Evolutionary conservation across 2,797 vertebrate genomes (phyloP).

Genomic region (Scyliorhinus canicula): DNA sequence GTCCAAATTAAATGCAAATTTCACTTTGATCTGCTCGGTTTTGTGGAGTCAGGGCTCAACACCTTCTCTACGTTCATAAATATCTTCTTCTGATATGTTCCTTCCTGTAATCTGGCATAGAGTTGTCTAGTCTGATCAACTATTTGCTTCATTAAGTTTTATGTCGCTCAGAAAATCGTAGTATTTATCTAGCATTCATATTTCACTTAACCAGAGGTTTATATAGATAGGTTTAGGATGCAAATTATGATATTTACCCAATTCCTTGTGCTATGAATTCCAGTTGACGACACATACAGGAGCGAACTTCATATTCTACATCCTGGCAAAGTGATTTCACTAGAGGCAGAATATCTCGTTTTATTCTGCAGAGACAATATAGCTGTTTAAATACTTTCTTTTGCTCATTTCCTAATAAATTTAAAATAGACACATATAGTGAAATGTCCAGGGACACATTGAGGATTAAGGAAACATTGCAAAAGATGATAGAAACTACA

Average conservation of each 20-base stretch:
- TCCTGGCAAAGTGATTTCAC: conserved; percentile 85
- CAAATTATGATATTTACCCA: conserved; percentile 65
- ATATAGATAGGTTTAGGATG: not conserved
- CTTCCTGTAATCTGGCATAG: not conserved
- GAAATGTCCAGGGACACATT: not conserved
- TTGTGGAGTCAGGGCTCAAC: not conserved
- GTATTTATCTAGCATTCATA: not conserved
- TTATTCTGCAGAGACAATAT: conserved; percentile 63
- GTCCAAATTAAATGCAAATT: not conserved
- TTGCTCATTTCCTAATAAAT: not conserved
- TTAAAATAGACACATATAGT: not conserved
- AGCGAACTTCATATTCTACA: conserved; percentile 81
- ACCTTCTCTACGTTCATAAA: not conserved
- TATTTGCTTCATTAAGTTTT: not conserved
- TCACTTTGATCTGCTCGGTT: not conserved
- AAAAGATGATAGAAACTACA: not conserved
- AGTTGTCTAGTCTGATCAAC: not conserved
- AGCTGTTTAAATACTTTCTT: not conserved
- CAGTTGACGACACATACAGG: conserved; percentile 84
- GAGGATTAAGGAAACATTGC: not conserved
- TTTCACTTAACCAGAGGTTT: no score
- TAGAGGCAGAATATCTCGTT: conserved; percentile 82
- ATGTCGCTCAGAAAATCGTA: not conserved
- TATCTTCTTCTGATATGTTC: not conserved
- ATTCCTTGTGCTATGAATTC: conserved; percentile 79